These are phyloP conservation scores for Ennomos quercinarius DNA, from an alignment of 2,888 invertebrate genomes.

Conservation along the genomic window DNA sequence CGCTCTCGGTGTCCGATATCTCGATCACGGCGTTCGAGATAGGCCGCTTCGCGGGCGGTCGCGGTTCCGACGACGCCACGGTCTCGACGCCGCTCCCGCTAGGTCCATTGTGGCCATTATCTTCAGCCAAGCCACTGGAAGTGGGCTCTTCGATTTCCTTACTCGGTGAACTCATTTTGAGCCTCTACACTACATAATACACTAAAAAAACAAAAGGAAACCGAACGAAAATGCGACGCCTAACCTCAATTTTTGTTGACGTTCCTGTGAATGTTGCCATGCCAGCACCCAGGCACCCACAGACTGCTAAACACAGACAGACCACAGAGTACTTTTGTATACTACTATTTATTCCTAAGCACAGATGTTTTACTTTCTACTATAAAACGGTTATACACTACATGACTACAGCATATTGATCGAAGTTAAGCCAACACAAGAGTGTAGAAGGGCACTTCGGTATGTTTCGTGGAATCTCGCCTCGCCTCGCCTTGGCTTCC, in stretches of 20 bases:
- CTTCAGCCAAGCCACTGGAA: slow-evolving; percentile 56
- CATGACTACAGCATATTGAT: too few species aligned
- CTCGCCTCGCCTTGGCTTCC: too few species aligned
- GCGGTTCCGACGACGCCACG: slow-evolving; percentile 48
- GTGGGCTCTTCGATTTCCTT: slow-evolving; percentile 72
- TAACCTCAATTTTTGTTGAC: slow-evolving; percentile 80
- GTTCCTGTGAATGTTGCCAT: slow-evolving; percentile 34
- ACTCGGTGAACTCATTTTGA: slow-evolving; percentile 75
- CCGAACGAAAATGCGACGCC: slow-evolving; percentile 73
- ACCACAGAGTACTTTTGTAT: too few species aligned
- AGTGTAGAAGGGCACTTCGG: too few species aligned
- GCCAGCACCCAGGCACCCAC: too few species aligned
- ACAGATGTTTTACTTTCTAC: too few species aligned
- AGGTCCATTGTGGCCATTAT: slow-evolving; percentile 52
- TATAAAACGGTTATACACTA: too few species aligned
- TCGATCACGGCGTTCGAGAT: slow-evolving; percentile 70
- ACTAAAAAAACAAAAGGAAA: slow-evolving; percentile 70
- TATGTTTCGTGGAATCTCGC: too few species aligned
- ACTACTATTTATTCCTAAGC: too few species aligned
- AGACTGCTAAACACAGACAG: too few species aligned
- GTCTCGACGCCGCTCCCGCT: slow-evolving; percentile 49
- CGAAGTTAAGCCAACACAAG: too few species aligned
- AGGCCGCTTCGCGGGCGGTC: slow-evolving; percentile 77
- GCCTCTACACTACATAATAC: slow-evolving; percentile 75
- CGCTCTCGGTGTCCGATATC: slow-evolving; percentile 80